These are phyloP conservation scores for Dromococcyx pavoninus DNA, from an alignment of 2,797 vertebrate genomes.

Conservation along the genomic window DNA sequence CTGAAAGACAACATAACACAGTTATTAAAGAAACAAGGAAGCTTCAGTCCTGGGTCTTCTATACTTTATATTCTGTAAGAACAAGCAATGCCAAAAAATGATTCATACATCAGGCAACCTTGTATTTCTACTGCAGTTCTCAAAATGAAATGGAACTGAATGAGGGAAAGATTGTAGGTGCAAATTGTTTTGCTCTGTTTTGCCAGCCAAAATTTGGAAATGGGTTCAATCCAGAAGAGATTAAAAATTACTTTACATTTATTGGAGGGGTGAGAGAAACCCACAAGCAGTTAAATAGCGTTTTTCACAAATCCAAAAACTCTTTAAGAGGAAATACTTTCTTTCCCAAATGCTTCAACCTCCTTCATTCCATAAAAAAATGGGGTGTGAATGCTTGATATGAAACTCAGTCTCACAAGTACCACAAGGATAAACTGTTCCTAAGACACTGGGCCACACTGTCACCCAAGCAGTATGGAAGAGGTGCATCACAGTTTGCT, in stretches of 20 bases:
- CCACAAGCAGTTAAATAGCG: not conserved
- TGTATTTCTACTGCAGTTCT: not conserved
- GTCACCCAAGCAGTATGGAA: not conserved
- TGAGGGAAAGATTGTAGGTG: not conserved
- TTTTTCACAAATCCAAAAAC: not conserved
- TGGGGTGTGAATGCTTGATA: not conserved
- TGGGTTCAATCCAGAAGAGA: not conserved
- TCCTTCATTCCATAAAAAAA: not conserved
- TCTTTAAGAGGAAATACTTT: not conserved
- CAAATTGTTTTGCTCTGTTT: not conserved
- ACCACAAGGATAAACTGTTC: not conserved
- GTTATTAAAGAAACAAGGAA: not conserved
- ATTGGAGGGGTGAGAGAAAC: not conserved
- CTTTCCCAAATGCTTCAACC: not conserved
- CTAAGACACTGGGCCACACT: not conserved
- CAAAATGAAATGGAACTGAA: not conserved
- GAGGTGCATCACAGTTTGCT: not conserved
- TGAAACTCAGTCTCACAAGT: not conserved
- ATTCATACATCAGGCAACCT: not conserved
- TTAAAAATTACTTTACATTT: not conserved
- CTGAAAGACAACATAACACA: constrained; percentile 64
- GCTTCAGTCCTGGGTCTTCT: not conserved
- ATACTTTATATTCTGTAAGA: not conserved
- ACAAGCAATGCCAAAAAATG: not conserved
- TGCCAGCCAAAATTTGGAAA: not conserved